These are phyloP conservation scores for Helicoverpa zea DNA, from an alignment of 1,140 invertebrate species.

Conservation along the genomic window DNA sequence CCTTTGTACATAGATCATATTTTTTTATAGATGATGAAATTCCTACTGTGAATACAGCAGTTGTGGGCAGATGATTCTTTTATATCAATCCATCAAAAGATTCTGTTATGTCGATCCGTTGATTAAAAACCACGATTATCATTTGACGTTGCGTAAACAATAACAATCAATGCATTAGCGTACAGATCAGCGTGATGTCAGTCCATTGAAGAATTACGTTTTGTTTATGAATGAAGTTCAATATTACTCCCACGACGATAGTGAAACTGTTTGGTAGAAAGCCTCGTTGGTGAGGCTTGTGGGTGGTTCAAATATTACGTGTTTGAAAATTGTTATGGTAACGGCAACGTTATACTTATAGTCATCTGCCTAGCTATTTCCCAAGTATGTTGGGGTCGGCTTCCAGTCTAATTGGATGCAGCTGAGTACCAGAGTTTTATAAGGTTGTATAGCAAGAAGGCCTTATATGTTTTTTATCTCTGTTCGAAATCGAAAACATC, in stretches of 20 bases:
- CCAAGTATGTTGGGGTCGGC: too few relatives aligned
- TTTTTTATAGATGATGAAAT: too few relatives aligned
- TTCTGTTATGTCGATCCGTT: constrained; percentile 4
- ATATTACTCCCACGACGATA: constrained; percentile 55
- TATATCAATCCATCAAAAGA: constrained; percentile 42
- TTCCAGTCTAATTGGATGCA: too few relatives aligned
- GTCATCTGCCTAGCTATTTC: too few relatives aligned
- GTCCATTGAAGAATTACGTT: constrained; percentile 56
- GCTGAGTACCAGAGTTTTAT: too few relatives aligned
- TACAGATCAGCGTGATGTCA: constrained; percentile 56
- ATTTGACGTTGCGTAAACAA: constrained; percentile 60
- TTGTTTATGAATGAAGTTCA: constrained; percentile 58
- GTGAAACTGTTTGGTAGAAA: background rate
- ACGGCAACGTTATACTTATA: too few relatives aligned
- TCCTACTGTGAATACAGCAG: background rate
- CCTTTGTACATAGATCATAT: too few relatives aligned
- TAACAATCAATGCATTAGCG: constrained; percentile 64
- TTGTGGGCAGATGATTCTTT: background rate
- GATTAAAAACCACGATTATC: too few relatives aligned
- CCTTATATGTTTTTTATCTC: too few relatives aligned
- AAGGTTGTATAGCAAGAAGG: too few relatives aligned
- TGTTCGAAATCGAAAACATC: too few relatives aligned
- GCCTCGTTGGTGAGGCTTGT: background rate
- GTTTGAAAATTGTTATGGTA: background rate
- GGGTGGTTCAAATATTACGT: constrained; percentile 14